phyloP scores from a whole-genome alignment of 2,113 vertebrate species.

The Tangachromis dhanisi region DNA sequence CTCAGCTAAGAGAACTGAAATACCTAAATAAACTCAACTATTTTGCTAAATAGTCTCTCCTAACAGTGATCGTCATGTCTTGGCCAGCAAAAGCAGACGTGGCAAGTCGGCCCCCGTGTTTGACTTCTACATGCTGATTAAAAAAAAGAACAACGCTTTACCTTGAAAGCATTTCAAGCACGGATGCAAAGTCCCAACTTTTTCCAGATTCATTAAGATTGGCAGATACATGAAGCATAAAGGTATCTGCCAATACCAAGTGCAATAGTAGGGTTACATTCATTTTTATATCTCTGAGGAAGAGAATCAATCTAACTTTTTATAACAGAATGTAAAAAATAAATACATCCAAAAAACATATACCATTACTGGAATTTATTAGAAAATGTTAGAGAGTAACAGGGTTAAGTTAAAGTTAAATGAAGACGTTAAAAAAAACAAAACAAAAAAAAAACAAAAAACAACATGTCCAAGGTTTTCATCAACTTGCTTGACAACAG shows the following conservation, averaged over 20 bases:
- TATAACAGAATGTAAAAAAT: neutral
- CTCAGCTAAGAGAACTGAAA: neutral
- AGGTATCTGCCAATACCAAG: neutral
- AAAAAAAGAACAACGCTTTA: neutral
- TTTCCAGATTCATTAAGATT: neutral
- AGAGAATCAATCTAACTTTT: neutral
- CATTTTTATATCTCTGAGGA: neutral
- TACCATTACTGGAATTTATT: neutral
- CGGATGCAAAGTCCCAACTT: neutral
- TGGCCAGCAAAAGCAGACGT: neutral
- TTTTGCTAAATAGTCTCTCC: neutral
- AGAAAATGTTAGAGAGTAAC: neutral
- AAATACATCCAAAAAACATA: neutral
- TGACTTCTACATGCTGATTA: neutral
- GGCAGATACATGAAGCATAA: neutral
- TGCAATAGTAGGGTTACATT: neutral
- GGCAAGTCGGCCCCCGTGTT: neutral
- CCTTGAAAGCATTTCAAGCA: neutral
- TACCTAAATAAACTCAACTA: neutral
- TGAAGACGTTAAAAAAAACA: fast-evolving
- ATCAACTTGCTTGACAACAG: neutral
- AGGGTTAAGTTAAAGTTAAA: neutral
- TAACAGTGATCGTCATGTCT: neutral
- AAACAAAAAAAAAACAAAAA: fast-evolving
- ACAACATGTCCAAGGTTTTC: neutral